Percentiles rank a stretch among this genome's conserved stretches.
phyloP scores from a whole-genome alignment of 2,113 vertebrate species.

The Edolisoma coerulescens region DNA sequence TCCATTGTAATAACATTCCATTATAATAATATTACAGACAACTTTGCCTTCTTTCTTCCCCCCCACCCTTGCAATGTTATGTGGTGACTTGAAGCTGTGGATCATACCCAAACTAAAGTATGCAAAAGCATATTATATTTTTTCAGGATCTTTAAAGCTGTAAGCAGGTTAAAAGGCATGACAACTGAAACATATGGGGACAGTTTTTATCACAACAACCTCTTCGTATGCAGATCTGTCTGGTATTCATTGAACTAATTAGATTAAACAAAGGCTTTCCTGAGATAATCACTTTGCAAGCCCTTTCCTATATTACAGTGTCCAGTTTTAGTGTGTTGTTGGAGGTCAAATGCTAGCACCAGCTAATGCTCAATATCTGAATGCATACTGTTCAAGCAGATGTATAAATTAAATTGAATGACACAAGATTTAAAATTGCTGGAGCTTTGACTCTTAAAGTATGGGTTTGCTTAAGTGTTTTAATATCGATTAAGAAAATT shows the following conservation, averaged over 20 bases:
- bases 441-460: neutral
- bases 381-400: neutral
- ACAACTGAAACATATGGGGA: neutral
- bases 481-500: neutral
- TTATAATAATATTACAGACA: neutral
- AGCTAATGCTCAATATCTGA: conserved; percentile 31
- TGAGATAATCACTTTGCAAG: conserved; percentile 77
- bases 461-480: neutral
- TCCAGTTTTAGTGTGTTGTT: conserved; percentile 60
- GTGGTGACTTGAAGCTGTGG: neutral
- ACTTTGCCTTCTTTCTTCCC: neutral
- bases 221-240: conserved; percentile 46
- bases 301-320: conserved; percentile 66
- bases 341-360: conserved; percentile 75
- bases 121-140: neutral
- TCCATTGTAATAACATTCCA: neutral
- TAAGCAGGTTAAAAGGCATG: neutral
- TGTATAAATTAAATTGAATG: neutral
- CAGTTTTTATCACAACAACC: neutral
- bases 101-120: neutral
- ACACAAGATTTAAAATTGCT: neutral
- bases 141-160: neutral
- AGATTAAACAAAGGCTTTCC: conserved; percentile 80
- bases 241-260: conserved; percentile 68
- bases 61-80: neutral